These are phyloP conservation scores for Torymus aiolomorphi DNA, from an alignment of 2,888 invertebrate species.

Conservation along the genomic window DNA sequence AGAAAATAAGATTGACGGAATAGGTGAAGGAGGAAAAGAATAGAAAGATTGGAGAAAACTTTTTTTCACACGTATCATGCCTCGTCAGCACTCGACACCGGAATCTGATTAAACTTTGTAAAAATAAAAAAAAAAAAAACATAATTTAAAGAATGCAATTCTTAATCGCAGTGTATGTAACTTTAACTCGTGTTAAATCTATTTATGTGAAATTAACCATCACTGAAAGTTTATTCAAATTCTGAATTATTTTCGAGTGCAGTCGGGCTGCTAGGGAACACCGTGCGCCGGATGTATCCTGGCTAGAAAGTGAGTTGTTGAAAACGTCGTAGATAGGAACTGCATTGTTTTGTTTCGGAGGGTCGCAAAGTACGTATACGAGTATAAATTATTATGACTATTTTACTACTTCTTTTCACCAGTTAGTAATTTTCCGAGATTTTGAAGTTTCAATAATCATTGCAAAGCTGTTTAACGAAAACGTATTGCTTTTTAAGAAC, in stretches of 20 bases:
- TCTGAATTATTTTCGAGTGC: neutral
- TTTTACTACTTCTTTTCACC: too few species aligned
- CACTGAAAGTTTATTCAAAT: constrained; percentile 8
- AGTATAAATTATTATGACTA: too few species aligned
- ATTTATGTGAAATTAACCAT: constrained; percentile 6
- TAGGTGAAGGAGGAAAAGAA: neutral
- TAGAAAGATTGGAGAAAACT: constrained; percentile 5
- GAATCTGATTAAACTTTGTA: constrained; percentile 6
- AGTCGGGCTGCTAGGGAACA: neutral
- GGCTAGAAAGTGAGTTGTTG: constrained; percentile 31
- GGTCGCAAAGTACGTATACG: too few species aligned
- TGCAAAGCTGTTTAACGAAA: too few species aligned
- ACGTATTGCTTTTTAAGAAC: too few species aligned
- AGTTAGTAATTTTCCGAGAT: too few species aligned
- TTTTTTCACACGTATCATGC: constrained; percentile 10
- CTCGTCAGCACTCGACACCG: neutral
- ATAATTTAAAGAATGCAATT: constrained; percentile 1
- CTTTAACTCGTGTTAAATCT: neutral
- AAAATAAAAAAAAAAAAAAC: neutral
- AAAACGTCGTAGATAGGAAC: neutral
- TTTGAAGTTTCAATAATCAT: too few species aligned
- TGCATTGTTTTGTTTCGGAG: neutral
- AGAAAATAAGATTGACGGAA: constrained; percentile 1
- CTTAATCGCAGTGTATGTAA: neutral
- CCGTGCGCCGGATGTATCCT: constrained; percentile 11